Percentiles rank a stretch among this genome's conserved stretches.
These are phyloP conservation scores for Scophthalmus maximus DNA, from an alignment of 2,113 vertebrate genomes.

Conservation along the genomic window DNA sequence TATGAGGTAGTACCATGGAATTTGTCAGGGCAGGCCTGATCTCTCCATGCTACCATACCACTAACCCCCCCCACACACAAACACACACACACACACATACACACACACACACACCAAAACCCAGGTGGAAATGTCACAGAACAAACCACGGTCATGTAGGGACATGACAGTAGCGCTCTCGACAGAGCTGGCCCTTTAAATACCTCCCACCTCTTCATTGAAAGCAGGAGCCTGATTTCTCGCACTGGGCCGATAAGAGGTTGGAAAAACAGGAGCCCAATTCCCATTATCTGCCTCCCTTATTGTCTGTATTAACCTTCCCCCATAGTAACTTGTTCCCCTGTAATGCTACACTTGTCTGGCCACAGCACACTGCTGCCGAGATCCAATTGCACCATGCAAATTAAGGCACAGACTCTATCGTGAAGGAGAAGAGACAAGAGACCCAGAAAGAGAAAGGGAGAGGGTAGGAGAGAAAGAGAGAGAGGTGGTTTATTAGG, in stretches of 20 bases:
- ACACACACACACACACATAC: not conserved
- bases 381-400: slow-evolving; percentile 96
- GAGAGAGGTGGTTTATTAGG: slow-evolving; percentile 79
- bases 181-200: slow-evolving; percentile 81
- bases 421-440: slow-evolving; percentile 78
- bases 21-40: slow-evolving; percentile 14
- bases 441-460: slow-evolving; percentile 33
- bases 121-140: slow-evolving; percentile 62
- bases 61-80: not conserved
- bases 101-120: not conserved
- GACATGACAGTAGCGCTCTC: slow-evolving; percentile 62
- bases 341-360: slow-evolving; percentile 96
- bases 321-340: slow-evolving; percentile 93
- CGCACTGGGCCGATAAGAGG: slow-evolving; percentile 84
- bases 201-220: slow-evolving; percentile 77
- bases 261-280: slow-evolving; percentile 90
- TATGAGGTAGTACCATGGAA: not conserved
- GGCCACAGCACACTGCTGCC: slow-evolving; percentile 91
- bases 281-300: slow-evolving; percentile 89
- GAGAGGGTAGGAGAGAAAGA: not conserved
- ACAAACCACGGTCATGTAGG: slow-evolving; percentile 39
- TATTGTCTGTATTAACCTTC: slow-evolving; percentile 96
- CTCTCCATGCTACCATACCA: not conserved
- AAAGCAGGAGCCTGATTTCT: slow-evolving; percentile 83
- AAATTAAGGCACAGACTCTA: slow-evolving; percentile 91